Base-by-base conservation (phyloP, 2,113 vertebrate genomes). In the Neogobius melanostomus region DNA sequence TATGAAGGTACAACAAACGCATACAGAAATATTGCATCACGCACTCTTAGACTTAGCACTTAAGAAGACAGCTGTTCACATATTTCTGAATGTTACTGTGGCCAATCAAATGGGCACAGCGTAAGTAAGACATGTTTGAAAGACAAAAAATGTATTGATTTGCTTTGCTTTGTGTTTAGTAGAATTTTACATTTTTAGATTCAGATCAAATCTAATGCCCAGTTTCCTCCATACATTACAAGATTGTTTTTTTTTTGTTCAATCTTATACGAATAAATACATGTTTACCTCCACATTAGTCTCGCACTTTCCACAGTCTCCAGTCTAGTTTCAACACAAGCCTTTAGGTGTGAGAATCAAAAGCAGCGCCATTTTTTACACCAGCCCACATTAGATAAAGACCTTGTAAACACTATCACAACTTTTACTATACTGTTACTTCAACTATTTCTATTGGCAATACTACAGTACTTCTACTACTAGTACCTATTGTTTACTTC, bases 291-390 rank as follows among this genome's bases (percentile, higher is more conserved):
- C 72, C 68, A 66, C 67, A 64, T 76, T 75, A 60, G 46, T 66
- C 42, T 76, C 51, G 42, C 80, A 84, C 85, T 81, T 79, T 69
- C 71, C 68, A 83, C 51, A 61, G 67, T 60, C 79, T 74, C 66
- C 66, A n/a, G 68, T 68, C 61, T 53, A n/a, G 46, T 64, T 69
- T 68, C 71, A 64, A 82, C 82, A 85, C 76, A 79, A 75, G 66
- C 76, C 70, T 63, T 74, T 77, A 79, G 77, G 79, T 82, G 82
- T 80, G 85, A 85, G 76, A 71, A 79, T 72, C 43, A 54, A 59
- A 65, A 64, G 50, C 73, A 75, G 44, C 8, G 28, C 56, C 11
- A 59, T 59, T 42, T 59, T 3, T 47, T 36, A 21, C 14, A 28
- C 15, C 47, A 79, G 77, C 17, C 61, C 66, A 44, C 63, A 72